Conservation (phyloP, 1,140 invertebrate genomes). For the Meloidogyne hapla region DNA sequence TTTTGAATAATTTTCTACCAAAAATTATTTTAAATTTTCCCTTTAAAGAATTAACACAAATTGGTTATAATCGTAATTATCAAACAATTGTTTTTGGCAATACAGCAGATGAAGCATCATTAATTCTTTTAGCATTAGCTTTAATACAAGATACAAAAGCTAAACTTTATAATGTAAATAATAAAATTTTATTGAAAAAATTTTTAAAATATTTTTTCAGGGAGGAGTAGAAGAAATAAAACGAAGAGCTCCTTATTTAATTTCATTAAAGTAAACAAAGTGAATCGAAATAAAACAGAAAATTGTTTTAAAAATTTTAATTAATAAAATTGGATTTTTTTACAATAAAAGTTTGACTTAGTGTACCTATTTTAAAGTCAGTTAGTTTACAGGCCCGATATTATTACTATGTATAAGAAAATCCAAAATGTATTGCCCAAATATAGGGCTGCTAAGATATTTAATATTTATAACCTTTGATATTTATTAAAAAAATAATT, state of each 20-base stretch:
- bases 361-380: too few species aligned
- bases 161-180: conserved; percentile 40
- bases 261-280: conserved; percentile 29
- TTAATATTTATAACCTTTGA: too few species aligned
- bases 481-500: conserved; percentile 19
- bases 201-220: conserved; percentile 27
- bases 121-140: conserved; percentile 41
- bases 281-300: too few species aligned
- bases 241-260: conserved; percentile 35
- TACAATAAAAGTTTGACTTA: too few species aligned
- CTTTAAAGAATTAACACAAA: conserved; percentile 40
- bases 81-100: conserved; percentile 49
- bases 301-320: too few species aligned
- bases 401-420: too few species aligned
- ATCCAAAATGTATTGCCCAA: too few species aligned
- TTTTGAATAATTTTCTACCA: neutral
- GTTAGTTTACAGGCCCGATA: too few species aligned
- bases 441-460: too few species aligned
- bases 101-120: conserved; percentile 44
- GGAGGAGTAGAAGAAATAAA: conserved; percentile 42
- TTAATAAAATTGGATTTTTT: too few species aligned
- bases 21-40: neutral
- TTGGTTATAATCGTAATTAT: conserved; percentile 33
- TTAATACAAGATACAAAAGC: conserved; percentile 36
- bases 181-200: neutral